Evolutionary conservation across 2,888 invertebrate species (phyloP).

Genomic region (Creontiades dilutus): DNA sequence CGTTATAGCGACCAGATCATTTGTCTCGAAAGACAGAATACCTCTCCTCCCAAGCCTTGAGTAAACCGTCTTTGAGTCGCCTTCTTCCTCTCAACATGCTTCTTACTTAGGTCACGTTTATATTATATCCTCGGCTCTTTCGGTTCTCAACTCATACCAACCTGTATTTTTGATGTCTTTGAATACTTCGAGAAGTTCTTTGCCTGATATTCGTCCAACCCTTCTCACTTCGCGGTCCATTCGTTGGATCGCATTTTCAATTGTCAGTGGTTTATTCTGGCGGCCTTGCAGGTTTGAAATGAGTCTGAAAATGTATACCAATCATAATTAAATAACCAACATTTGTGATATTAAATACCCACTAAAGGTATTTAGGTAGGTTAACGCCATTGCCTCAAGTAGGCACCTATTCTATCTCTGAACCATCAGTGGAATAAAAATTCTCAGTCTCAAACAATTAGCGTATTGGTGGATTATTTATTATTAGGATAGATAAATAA

Average conservation of each 20-base stretch:
- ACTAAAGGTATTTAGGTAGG: not conserved
- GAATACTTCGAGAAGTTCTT: slow-evolving; percentile 88
- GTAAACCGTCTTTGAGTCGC: no score
- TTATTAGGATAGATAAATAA: no score
- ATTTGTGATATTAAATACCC: not conserved
- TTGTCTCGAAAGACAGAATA: no score
- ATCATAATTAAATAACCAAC: not conserved
- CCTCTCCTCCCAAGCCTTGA: no score
- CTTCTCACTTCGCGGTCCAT: slow-evolving; percentile 86
- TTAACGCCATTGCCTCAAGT: not conserved
- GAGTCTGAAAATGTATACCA: not conserved
- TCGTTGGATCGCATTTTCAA: slow-evolving; percentile 74
- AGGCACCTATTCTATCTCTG: not conserved
- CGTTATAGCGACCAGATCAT: no score
- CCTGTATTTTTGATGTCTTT: slow-evolving; percentile 84
- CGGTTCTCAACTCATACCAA: slow-evolving; percentile 72
- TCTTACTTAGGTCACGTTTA: not conserved
- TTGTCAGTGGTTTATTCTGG: not conserved
- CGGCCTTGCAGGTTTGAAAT: not conserved
- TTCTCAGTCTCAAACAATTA: not conserved
- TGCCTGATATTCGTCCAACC: slow-evolving; percentile 86
- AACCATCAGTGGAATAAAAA: no score
- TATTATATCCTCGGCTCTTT: not conserved
- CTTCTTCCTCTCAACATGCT: no score
- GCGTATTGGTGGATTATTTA: not conserved